These are phyloP conservation scores for Antennarius striatus DNA, from an alignment of 2,113 vertebrate species.

Conservation along the genomic window DNA sequence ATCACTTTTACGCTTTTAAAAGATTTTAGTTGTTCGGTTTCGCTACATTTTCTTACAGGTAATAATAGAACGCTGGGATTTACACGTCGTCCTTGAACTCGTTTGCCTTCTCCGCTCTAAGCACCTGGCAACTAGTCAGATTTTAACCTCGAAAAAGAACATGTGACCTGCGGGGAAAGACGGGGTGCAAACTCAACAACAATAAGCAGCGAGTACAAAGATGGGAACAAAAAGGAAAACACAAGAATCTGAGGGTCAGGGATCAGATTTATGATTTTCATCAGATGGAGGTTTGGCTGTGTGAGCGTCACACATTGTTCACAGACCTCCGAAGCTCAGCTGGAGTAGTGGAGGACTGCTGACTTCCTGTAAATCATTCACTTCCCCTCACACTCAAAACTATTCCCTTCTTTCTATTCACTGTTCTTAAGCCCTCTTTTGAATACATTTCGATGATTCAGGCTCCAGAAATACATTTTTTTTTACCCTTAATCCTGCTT, in stretches of 20 bases:
- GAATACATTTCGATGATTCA: slow-evolving; percentile 5
- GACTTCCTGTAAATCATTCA: slow-evolving; percentile 55
- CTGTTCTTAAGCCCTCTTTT: no score
- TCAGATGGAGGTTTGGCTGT: neutral
- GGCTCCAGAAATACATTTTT: slow-evolving; percentile 1
- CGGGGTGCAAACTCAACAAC: neutral
- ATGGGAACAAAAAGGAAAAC: slow-evolving; percentile 5
- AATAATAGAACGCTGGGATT: neutral
- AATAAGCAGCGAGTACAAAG: neutral
- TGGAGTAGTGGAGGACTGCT: slow-evolving; percentile 31
- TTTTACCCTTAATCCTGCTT: slow-evolving; percentile 3
- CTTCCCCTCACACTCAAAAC: slow-evolving; percentile 10
- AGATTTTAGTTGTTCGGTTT: no score
- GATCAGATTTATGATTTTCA: neutral
- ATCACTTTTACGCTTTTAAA: no score
- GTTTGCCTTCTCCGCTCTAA: neutral
- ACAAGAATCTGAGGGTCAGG: neutral
- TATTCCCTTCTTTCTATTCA: neutral
- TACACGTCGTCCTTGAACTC: neutral
- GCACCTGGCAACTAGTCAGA: slow-evolving; percentile 3
- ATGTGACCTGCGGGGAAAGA: neutral
- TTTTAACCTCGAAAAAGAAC: neutral
- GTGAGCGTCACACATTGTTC: slow-evolving; percentile 50
- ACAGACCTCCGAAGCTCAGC: slow-evolving; percentile 42
- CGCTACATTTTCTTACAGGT: neutral